Evolutionary conservation across 2,888 invertebrate species (phyloP).

Genomic region (Pristionchus maxplancki): DNA sequence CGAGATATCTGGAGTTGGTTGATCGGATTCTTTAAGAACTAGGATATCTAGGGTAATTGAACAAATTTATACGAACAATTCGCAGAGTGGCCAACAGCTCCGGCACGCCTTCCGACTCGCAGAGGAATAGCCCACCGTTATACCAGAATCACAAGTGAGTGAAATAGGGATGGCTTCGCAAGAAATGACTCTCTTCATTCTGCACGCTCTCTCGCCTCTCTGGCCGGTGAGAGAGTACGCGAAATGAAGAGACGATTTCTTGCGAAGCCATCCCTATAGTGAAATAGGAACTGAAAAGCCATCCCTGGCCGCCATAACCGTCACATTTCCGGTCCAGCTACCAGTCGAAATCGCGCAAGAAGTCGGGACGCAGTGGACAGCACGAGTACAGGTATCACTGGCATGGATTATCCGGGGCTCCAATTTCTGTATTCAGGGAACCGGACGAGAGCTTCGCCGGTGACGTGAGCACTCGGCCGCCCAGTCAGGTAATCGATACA

Average conservation of each 20-base stretch:
- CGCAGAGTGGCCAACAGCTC: constrained; percentile 43
- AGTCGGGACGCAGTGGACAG: neutral
- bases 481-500: constrained; percentile 42
- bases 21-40: neutral
- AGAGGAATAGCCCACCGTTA: neutral
- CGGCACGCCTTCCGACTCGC: neutral
- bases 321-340: neutral
- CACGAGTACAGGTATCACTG: constrained; percentile 10
- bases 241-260: too few relatives aligned
- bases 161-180: too few relatives aligned
- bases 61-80: neutral
- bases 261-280: too few relatives aligned
- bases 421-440: constrained; percentile 29
- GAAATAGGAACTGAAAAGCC: too few relatives aligned
- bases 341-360: neutral
- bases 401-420: too few relatives aligned
- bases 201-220: too few relatives aligned
- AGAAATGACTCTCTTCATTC: too few relatives aligned
- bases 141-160: constrained; percentile 29
- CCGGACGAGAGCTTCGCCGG: constrained; percentile 10
- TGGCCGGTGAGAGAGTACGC: too few relatives aligned
- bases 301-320: too few relatives aligned
- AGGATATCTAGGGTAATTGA: neutral
- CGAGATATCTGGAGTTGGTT: neutral
- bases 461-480: constrained; percentile 41